Percentiles rank a stretch among this genome's conserved stretches.
Conservation (phyloP, 2,797 vertebrate species). For the Cheracebus regulus region DNA sequence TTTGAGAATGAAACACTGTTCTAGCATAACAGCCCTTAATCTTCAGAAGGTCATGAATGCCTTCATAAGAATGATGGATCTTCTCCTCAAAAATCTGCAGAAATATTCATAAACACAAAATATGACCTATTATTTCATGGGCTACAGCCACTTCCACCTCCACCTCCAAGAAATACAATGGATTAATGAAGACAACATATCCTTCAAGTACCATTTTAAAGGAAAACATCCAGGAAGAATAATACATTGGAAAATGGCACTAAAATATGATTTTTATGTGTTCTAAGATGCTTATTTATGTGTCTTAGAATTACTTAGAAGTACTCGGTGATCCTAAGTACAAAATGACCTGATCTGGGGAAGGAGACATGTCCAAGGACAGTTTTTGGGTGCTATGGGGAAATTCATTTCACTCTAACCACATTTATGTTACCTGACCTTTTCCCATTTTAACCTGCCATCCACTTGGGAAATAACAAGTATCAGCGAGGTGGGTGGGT, state of each 20-base stretch:
- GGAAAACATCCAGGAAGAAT: neutral
- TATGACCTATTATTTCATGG: neutral
- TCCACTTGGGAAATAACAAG: neutral
- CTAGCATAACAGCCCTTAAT: neutral
- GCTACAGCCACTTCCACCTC: neutral
- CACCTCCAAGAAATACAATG: neutral
- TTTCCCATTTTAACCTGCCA: neutral
- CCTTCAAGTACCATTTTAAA: neutral
- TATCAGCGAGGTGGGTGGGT: neutral
- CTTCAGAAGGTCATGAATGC: neutral
- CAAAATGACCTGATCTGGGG: constrained; percentile 5
- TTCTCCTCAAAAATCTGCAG: neutral
- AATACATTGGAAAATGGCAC: neutral
- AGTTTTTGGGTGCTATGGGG: neutral
- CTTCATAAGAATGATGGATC: neutral
- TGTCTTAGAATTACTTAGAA: neutral
- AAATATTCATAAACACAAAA: constrained; percentile 6
- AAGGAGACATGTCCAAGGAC: neutral
- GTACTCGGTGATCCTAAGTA: neutral
- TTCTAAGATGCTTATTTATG: neutral
- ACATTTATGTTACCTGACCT: neutral
- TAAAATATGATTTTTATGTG: neutral
- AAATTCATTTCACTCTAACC: neutral
- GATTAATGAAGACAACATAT: neutral
- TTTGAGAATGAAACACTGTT: neutral